Percentiles rank a stretch among this genome's conserved stretches.
phyloP scores from a whole-genome alignment of 92 coral and sea anemone genomes.

The Phenganax stokvisi region DNA sequence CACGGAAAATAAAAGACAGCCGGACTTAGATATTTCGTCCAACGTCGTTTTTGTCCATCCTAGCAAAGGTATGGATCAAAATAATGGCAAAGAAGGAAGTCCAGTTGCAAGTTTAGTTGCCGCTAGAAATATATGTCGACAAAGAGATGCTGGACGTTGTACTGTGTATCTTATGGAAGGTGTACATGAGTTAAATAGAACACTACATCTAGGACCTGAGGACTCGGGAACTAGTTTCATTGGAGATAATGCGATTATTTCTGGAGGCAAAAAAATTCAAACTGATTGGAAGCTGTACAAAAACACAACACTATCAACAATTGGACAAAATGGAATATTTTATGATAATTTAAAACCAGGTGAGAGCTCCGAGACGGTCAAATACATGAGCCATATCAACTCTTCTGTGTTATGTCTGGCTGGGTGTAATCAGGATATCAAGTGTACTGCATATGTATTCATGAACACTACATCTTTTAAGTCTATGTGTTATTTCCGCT shows the following conservation, averaged over 20 bases:
- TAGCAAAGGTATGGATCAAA: conserved; percentile 21
- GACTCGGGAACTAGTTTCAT: conserved; percentile 24
- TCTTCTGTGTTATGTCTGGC: not conserved
- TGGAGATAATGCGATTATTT: conserved; percentile 30
- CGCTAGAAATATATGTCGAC: conserved; percentile 34
- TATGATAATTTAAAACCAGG: conserved; percentile 31
- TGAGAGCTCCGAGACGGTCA: conserved; percentile 29
- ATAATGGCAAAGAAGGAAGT: conserved; percentile 24
- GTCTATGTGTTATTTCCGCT: conserved; percentile 40
- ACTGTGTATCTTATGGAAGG: conserved; percentile 37
- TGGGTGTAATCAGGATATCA: conserved; percentile 15
- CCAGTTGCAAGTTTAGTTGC: conserved; percentile 33
- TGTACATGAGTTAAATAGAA: conserved; percentile 29
- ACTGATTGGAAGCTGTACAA: conserved; percentile 27
- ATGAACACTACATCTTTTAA: not conserved
- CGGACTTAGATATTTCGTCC: conserved; percentile 16
- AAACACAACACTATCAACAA: not conserved
- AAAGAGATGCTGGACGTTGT: conserved; percentile 3
- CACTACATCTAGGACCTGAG: conserved; percentile 27
- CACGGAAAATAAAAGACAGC: not conserved
- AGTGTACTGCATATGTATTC: conserved; percentile 31
- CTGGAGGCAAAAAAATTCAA: conserved; percentile 30
- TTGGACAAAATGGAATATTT: conserved; percentile 39
- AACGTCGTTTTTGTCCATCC: conserved; percentile 32
- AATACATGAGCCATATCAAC: conserved; percentile 18